A percentile compares a stretch with the other conserved stretches of the same genome.
Evolutionary conservation across 2,113 vertebrate genomes (phyloP).

Genomic region (Sprattus sprattus): DNA sequence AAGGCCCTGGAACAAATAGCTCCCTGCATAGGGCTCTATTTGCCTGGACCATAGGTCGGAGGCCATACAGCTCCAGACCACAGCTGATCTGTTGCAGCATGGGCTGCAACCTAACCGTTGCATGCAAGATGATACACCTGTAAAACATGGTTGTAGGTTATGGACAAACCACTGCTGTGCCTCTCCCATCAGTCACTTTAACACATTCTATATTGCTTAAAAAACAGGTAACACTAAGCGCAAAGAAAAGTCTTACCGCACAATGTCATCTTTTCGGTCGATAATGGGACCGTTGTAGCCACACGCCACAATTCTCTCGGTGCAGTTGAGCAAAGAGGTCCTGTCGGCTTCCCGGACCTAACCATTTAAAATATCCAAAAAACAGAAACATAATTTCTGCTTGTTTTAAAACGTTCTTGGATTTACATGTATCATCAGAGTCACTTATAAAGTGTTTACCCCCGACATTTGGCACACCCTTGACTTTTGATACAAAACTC

Average conservation of each 20-base stretch:
- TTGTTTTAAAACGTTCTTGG: too few species aligned
- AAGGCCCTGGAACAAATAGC: background rate
- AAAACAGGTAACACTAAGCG: background rate
- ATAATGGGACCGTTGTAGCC: background rate
- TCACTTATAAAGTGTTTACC: too few species aligned
- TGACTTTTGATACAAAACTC: too few species aligned
- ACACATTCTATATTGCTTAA: background rate
- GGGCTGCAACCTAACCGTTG: background rate
- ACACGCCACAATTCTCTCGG: background rate
- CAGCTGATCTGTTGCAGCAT: background rate
- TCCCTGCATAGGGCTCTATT: background rate
- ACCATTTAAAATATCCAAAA: too few species aligned
- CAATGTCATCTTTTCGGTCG: background rate
- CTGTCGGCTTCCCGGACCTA: too few species aligned
- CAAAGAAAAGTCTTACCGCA: background rate
- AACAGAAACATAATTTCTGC: too few species aligned
- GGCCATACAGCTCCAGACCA: background rate
- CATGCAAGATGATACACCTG: background rate
- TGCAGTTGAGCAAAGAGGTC: too few species aligned
- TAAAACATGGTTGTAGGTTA: background rate
- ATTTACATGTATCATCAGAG: too few species aligned
- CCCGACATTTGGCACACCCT: too few species aligned
- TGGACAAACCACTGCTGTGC: too few species aligned
- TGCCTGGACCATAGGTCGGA: background rate
- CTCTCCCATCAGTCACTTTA: too few species aligned